Evolutionary conservation across 2,888 invertebrate genomes (phyloP), one percentile per base, ranked within the genome.

Genomic region (Antheraea assamensis): DNA sequence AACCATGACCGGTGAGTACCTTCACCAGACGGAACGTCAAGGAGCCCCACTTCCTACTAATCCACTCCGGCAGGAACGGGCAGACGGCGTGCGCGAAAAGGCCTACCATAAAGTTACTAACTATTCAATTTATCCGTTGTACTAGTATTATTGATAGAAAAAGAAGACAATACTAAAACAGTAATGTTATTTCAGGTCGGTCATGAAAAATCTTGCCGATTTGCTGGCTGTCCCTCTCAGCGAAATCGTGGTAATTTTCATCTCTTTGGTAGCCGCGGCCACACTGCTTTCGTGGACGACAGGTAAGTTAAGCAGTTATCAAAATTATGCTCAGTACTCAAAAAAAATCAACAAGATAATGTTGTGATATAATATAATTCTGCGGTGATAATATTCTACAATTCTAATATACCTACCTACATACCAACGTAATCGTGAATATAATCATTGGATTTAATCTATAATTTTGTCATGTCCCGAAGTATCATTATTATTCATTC

Each of bases 131-230:
- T 42, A 10, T 42, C 8, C 42, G 8, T 42, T 42, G 52, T 17
- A 4, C 1, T 52, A 1, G 4, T 49, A 4, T 1, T 52, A 21
- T 52, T 52, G 52, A 52, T 4, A 58, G n/a, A 58, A 10, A 24
- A 61, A 27, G 4, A 10, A 24, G 58, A 61, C 4, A 27, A 27
- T 27, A 27, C 4, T 61, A 61, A 61, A 15, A 0, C 3, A 61
- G 3, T 61, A 61, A 17, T 30, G 17, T 61, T 27, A 24, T 27
- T 61, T 61, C 92, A 96, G 96, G 96, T 95, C 96, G 96, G 96
- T 96, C 96, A 96, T 96, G 96, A 96, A 95, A 96, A 96, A 96
- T 96, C 95, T 95, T 94, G 96, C 95, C 95, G 95, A 95, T 93
- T 95, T 95, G 93, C 95, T 96, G 96, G 96, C 96, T 96, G 96